phyloP scores from a whole-genome alignment of 2,113 vertebrate genomes.

The Trinectes maculatus region DNA sequence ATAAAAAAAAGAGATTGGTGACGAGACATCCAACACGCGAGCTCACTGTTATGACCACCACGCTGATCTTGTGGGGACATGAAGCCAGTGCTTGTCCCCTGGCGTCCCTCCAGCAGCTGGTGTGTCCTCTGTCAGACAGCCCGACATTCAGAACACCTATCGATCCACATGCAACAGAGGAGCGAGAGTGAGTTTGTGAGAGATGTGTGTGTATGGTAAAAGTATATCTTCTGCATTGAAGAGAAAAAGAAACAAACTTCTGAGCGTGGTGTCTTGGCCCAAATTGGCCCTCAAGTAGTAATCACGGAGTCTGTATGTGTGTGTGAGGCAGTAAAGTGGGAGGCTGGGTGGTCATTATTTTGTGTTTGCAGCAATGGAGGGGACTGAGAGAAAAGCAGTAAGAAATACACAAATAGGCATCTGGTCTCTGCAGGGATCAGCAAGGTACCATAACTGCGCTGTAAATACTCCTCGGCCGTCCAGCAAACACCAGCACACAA shows the following conservation, averaged over 20 bases:
- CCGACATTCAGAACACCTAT: slow-evolving; percentile 71
- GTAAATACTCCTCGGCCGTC: slow-evolving; percentile 27
- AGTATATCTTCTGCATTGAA: slow-evolving; percentile 51
- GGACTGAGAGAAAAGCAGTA: neutral
- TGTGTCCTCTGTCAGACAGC: slow-evolving; percentile 62
- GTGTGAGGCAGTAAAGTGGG: slow-evolving; percentile 34
- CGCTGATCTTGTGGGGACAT: slow-evolving; percentile 52
- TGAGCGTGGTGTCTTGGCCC: slow-evolving; percentile 35
- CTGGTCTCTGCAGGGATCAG: slow-evolving; percentile 9
- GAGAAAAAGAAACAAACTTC: slow-evolving; percentile 20
- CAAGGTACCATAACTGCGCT: slow-evolving; percentile 13
- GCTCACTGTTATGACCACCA: slow-evolving; percentile 18
- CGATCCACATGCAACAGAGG: slow-evolving; percentile 46
- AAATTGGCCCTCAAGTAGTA: slow-evolving; percentile 40
- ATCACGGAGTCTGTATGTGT: slow-evolving; percentile 52
- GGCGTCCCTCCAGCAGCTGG: slow-evolving; percentile 44
- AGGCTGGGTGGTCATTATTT: slow-evolving; percentile 42
- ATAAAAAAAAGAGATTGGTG: too few species aligned
- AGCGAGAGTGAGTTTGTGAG: too few species aligned
- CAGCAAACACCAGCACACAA: slow-evolving; percentile 3
- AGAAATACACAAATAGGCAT: slow-evolving; percentile 24
- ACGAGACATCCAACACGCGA: too few species aligned
- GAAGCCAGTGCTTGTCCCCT: slow-evolving; percentile 41
- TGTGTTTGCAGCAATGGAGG: slow-evolving; percentile 17
- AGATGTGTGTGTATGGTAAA: too few species aligned